phyloP scores from a whole-genome alignment of 2,797 vertebrate genomes.

The Botia almorhae region DNA sequence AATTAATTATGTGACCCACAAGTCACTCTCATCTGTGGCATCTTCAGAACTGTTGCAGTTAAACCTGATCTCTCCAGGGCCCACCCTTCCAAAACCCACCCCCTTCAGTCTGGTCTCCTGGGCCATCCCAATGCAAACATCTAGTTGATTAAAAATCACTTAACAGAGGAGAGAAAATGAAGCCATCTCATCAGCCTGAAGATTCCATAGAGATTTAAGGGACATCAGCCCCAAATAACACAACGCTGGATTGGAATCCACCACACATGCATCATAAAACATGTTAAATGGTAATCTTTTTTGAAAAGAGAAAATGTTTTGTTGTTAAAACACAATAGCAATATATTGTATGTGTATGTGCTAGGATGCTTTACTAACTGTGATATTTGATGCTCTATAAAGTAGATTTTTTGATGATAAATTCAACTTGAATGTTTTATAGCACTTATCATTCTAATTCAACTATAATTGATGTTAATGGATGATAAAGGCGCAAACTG shows the following conservation, averaged over 20 bases:
- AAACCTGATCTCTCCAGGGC: conserved; percentile 33
- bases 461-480: not conserved
- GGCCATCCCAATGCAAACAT: conserved; percentile 75
- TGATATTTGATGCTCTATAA: too few relatives aligned
- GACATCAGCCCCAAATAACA: conserved; percentile 45
- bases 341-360: not conserved
- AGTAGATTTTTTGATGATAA: too few relatives aligned
- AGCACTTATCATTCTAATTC: not conserved
- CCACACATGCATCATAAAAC: conserved; percentile 27
- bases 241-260: conserved; percentile 41
- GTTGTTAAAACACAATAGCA: not conserved
- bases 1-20: conserved; percentile 10
- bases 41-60: conserved; percentile 16
- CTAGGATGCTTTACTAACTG: not conserved
- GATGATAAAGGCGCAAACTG: not conserved
- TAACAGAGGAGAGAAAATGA: conserved; percentile 77
- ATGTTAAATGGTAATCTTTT: not conserved
- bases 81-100: conserved; percentile 47
- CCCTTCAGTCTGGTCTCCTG: conserved; percentile 66
- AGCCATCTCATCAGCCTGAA: conserved; percentile 77
- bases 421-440: not conserved
- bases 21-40: not conserved
- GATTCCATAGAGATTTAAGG: conserved; percentile 73
- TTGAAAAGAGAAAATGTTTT: not conserved
- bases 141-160: conserved; percentile 84